Conservation (phyloP, 2,888 invertebrate species). For the Coenonympha arcania region DNA sequence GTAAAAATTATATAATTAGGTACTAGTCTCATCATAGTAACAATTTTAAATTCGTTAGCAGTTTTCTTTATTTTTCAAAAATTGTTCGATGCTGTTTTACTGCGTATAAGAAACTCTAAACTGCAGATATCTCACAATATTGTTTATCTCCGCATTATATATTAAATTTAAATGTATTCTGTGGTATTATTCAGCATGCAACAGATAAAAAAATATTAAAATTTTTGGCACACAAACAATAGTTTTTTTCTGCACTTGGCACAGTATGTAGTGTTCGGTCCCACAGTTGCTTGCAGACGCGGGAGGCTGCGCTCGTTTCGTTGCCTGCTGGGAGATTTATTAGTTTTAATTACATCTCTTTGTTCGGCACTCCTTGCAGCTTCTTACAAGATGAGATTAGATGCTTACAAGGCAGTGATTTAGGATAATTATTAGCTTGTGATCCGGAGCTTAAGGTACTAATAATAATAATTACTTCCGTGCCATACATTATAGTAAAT, state of each 20-base stretch:
- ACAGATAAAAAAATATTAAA: too few relatives aligned
- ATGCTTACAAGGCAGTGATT: slow-evolving; percentile 58
- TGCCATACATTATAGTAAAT: too few relatives aligned
- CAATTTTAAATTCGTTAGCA: too few relatives aligned
- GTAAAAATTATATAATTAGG: too few relatives aligned
- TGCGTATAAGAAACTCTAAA: too few relatives aligned
- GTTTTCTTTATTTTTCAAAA: too few relatives aligned
- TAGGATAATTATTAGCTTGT: slow-evolving; percentile 25
- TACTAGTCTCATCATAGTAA: too few relatives aligned
- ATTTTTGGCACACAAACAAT: slow-evolving; percentile 12
- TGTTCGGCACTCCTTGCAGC: slow-evolving; percentile 59
- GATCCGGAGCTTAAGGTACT: background rate
- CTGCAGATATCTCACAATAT: too few relatives aligned
- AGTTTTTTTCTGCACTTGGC: slow-evolving; percentile 11
- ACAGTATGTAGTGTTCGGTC: slow-evolving; percentile 45
- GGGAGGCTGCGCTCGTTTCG: slow-evolving; percentile 72
- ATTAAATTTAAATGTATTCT: too few relatives aligned
- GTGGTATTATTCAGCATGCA: too few relatives aligned
- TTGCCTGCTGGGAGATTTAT: slow-evolving; percentile 72
- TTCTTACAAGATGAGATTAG: slow-evolving; percentile 48
- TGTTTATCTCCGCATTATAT: too few relatives aligned
- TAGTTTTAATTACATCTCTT: slow-evolving; percentile 74
- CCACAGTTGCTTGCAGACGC: slow-evolving; percentile 61
- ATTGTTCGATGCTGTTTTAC: too few relatives aligned
- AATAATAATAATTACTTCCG: background rate